A percentile compares a stretch with the other conserved stretches of the same genome.
These are phyloP conservation scores for Theristus sp. DNA, from an alignment of 2,888 invertebrate species.

Conservation along the genomic window DNA sequence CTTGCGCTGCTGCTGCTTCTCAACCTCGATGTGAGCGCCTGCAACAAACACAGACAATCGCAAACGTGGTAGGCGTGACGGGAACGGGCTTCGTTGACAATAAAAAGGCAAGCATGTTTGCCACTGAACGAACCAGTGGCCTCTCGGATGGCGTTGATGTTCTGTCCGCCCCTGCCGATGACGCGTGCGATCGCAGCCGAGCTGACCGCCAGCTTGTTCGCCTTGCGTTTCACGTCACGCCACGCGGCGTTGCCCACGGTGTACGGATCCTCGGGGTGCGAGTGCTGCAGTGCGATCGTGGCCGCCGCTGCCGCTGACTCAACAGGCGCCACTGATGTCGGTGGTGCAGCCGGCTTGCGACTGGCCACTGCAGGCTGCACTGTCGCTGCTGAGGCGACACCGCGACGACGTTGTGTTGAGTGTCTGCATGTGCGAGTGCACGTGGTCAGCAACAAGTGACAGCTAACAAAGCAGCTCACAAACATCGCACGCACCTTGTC, in stretches of 20 bases:
- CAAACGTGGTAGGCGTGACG: too few relatives aligned
- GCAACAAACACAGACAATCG: neutral
- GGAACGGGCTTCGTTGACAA: too few relatives aligned
- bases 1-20: conserved; percentile 66
- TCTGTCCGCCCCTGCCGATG: conserved; percentile 86
- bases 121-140: conserved; percentile 82
- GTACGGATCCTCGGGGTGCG: neutral
- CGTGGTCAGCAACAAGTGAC: too few relatives aligned
- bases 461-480: too few relatives aligned
- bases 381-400: too few relatives aligned
- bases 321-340: neutral
- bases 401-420: too few relatives aligned
- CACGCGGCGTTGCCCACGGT: neutral
- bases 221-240: neutral
- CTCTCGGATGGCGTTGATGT: conserved; percentile 90
- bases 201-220: conserved; percentile 79
- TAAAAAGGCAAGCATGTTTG: neutral
- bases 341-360: neutral
- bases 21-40: conserved; percentile 44
- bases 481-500: too few relatives aligned
- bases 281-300: neutral
- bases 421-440: too few relatives aligned
- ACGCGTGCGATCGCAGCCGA: conserved; percentile 85
- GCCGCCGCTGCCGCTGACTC: neutral
- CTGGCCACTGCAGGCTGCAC: too few relatives aligned